Evolutionary conservation across 92 coral and sea anemone species (phyloP), one percentile per base, ranked within the genome.

Genomic region (Siderastrea radians): DNA sequence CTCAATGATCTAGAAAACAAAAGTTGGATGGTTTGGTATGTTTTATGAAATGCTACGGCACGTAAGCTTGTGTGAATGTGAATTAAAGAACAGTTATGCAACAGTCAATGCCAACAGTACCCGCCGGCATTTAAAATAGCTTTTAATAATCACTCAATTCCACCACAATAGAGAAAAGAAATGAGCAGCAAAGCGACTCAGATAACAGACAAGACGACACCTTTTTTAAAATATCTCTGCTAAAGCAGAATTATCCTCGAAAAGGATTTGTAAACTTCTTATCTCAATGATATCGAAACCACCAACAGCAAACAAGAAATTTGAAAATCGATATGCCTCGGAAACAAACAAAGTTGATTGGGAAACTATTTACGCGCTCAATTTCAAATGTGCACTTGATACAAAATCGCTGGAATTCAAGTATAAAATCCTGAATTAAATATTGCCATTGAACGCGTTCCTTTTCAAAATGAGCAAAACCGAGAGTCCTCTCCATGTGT

Each of bases 251-350:
- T 72, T 72, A 48, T 50, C 57, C 5, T 51, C 66, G 16, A 76
- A 76, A 38, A 76, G 51, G 65, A 76, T 76, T 76, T 76, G 51
- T 54, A 9, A 50, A 13, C 50, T 53, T 14, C 26, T 76, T 48
- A 74, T 74, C 0, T 76, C 81, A 38, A 54, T 2, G 50, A 76
- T 76, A 7, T 54, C 81, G 2, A 59, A 53, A 38, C 63, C 67
- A 53, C 81, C 81, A 3, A 76, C 81, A 53, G 64, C 46, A 49
- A 76, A 76, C 51, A 59, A 59, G 50, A 53, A 53, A 53, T 76
- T 76, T 76, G 81, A 76, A 1, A 38, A 16, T 10, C 76, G 44
- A 44, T 72, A 47, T 72, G 55, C 76, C 16, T 72, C 76, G 0
- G 17, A 48, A 3, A 53, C 4, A 45, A 12, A 10, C 17, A 4